These are phyloP conservation scores for Luidia sarsii DNA, from an alignment of 53 echinoderm and acorn worm genomes.

Conservation along the genomic window DNA sequence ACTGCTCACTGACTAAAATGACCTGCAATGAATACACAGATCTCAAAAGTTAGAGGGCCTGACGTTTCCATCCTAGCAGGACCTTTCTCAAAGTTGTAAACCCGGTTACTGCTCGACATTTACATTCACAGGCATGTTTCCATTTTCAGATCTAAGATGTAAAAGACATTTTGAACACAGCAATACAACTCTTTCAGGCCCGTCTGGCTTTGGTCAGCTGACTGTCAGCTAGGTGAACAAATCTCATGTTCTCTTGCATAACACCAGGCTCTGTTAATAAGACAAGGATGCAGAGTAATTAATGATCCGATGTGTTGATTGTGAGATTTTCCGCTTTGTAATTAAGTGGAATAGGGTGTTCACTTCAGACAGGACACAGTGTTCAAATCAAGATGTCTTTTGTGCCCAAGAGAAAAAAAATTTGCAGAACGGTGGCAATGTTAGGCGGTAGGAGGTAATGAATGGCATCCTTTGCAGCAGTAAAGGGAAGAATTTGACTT, in stretches of 20 bases:
- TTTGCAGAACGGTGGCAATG: not conserved
- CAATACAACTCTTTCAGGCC: no score
- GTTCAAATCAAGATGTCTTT: not conserved
- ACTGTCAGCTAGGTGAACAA: no score
- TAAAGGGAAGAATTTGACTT: slow-evolving; percentile 15
- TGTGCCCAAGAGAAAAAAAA: not conserved
- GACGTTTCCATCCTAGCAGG: no score
- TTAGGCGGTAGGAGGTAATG: slow-evolving; percentile 9
- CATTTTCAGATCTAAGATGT: no score
- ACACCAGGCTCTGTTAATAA: slow-evolving; percentile 1
- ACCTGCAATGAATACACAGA: no score
- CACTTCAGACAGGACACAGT: not conserved
- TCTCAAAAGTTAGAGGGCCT: no score
- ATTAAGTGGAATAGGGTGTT: not conserved
- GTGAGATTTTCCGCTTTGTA: not conserved
- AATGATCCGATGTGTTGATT: not conserved
- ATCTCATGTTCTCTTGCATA: slow-evolving; percentile 25
- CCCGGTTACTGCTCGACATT: no score
- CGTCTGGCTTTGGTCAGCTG: no score
- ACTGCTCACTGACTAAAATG: no score
- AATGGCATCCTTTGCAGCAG: slow-evolving; percentile 24
- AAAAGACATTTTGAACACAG: no score
- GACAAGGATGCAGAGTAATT: slow-evolving; percentile 31
- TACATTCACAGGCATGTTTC: no score
- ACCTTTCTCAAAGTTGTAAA: no score